Evolutionary conservation across 1,140 invertebrate genomes (phyloP), one percentile per base, ranked within the genome.

Genomic region (Philopotamus ludificatus): DNA sequence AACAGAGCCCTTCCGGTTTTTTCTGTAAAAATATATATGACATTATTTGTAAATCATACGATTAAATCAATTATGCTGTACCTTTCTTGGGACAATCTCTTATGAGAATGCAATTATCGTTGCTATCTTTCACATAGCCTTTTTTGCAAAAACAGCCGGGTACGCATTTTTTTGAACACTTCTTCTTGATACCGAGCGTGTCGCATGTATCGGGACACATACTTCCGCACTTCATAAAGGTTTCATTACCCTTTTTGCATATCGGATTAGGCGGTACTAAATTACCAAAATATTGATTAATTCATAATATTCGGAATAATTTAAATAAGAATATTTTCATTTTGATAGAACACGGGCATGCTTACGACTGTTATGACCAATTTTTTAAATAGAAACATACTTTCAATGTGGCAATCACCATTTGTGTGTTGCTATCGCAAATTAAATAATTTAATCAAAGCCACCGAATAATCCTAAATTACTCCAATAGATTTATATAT

Each of bases 141-240:
- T 25, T 39, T 12, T 63, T 63, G 28, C 65, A 67, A 50, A 63
- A 67, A 41, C 65, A 67, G 41, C 65, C 65, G 1, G 59, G 18
- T 2, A 67, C 60, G 16, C 65, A 67, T 18, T 10, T 28, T 34
- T 20, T 57, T 16, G 45, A 53, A 34, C 65, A 67, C 3, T 22
- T 10, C 44, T 20, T 42, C 2, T 41, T 12, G 3, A 34, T 59
- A n/a, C 47, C 39, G 9, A 25, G 41, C 28, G 54, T 63, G 18
- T 54, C 53, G 21, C 65, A 67, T n/a, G 51, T 67, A 10, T 58
- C 23, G 10, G 50, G 59, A 44, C 65, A 67, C 1, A 45, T 39
- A 1, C 59, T 21, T 3, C 65, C 65, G 21, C 65, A 67, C 9
- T 25, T n/a, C 3, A 41, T 47, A 20, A 41, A 67, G 21, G 39